Evolutionary conservation across 2,113 vertebrate genomes (phyloP).

Genomic region (Sphaerodactylus townsendi): DNA sequence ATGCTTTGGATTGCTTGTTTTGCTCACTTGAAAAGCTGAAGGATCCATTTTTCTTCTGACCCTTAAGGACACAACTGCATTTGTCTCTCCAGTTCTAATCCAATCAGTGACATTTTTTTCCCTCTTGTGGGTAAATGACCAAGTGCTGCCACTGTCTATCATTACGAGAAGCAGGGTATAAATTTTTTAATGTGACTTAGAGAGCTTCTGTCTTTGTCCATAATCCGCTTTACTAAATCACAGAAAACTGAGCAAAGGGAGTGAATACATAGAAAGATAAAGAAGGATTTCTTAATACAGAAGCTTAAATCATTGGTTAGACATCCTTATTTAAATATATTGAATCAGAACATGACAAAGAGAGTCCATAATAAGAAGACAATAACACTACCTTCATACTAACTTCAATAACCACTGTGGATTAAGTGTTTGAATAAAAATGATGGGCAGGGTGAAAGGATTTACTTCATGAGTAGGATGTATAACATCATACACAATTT

Average conservation of each 20-base stretch:
- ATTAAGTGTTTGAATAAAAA: neutral
- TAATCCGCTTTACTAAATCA: conserved; percentile 23
- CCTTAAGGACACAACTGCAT: conserved; percentile 65
- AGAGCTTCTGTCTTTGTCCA: conserved; percentile 37
- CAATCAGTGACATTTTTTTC: conserved; percentile 50
- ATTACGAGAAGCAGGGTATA: conserved; percentile 20
- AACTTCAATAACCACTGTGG: neutral
- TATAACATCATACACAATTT: neutral
- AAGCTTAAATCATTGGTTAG: conserved; percentile 18
- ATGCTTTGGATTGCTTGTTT: conserved; percentile 62
- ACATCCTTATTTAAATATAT: neutral
- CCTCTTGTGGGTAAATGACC: conserved; percentile 47
- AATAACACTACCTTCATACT: neutral
- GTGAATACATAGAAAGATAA: neutral
- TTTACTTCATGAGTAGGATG: neutral
- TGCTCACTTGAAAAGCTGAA: conserved; percentile 55
- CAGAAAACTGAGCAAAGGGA: neutral
- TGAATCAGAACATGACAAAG: conserved; percentile 9
- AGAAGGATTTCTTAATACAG: neutral
- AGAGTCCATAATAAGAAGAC: neutral
- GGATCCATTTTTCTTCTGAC: conserved; percentile 72
- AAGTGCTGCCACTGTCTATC: conserved; percentile 29
- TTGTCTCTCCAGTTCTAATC: conserved; percentile 59
- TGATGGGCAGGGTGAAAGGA: neutral
- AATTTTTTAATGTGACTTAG: conserved; percentile 24